Evolutionary conservation across 2,797 vertebrate genomes (phyloP), one percentile per base, ranked within the genome.

Genomic region (Lepilemur septentrionalis): DNA sequence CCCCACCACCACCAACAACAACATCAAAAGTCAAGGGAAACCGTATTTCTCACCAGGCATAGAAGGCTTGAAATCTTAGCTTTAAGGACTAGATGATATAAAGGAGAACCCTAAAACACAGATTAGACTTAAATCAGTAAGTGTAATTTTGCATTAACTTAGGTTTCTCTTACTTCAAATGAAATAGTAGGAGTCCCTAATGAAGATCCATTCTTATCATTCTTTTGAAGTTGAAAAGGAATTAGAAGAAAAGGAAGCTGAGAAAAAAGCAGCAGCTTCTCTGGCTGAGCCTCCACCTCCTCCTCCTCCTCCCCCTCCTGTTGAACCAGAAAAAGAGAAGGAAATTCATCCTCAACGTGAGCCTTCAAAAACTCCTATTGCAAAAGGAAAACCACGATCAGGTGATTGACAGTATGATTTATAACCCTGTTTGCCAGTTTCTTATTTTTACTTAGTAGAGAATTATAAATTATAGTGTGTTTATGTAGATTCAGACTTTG

Each of bases 121-220:
- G 78, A 67, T 52, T 30, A 41, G 23, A 72, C 11, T 72, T 76
- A 90, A 76, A 35, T 78, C 28, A 97, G 95, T 46, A 97, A 97
- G 98, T 98, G 99, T 99, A 98, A 97, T 97, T 97, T 96, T 85
- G 52, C 69, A 50, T 72, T 85, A 46, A 78, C 91, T 73, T 86
- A 50, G 63, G 25, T 83, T 88, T 95, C 48, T 82, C 28, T 46
- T 89, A 87, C n/a, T 59, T 94, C 48, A 86, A 52, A 9, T 95
- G 83, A 87, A 90, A 78, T 6, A 91, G 14, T 52, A 59, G 12
- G 5, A 50, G 30, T 61, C 7, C 12, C 41, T 97, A 96, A 79
- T 73, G 30, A 92, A 48, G 25, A 1, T 91, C 59, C 20, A 4
- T 95, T 97, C 48, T 92, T 94, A 10, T 78, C 57, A 72, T 94